Base-by-base conservation (phyloP, 1,140 invertebrate genomes). In the Anadara kagoshimensis region DNA sequence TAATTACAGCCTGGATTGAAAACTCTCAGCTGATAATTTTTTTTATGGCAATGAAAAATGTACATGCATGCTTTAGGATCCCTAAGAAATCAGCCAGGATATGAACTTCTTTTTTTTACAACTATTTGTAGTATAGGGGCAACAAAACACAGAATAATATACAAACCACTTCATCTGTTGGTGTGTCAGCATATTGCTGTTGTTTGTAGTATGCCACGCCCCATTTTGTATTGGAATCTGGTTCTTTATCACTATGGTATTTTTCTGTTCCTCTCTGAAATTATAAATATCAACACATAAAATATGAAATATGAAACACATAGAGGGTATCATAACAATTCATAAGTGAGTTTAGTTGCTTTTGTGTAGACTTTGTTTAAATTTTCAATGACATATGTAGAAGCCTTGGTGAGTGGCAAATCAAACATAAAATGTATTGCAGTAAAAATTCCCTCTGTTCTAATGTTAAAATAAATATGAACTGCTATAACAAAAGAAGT, bases 251-350 rank as follows among this genome's bases (percentile, higher is more conserved):
- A 20, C 69, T 69, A 68, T 78, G 73, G 67, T 83, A 83, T 67
- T 85, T 85, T 64, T 85, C 83, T 41, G 82, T 85, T 20, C 83
- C 83, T 73, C 82, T 83, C 83, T 85, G 78, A 76, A 85, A 83
- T 59, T 47, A 64, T 66, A 71, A 65, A 78, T 47, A 44, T n/a
- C 29, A 12, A 18, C 24, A 18, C 7, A 59, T 49, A 20, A 49
- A 16, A 16, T n/a, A 8, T 16, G 16, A 18, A n/a, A n/a, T n/a
- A n/a, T n/a, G n/a, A n/a, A n/a, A n/a, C n/a, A n/a, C n/a, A n/a
- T n/a, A n/a, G n/a, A n/a, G n/a, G n/a, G n/a, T n/a, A n/a, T n/a
- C n/a, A n/a, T n/a, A n/a, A n/a, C n/a, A n/a, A n/a, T n/a, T n/a
- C n/a, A n/a, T n/a, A n/a, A n/a, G n/a, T n/a, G n/a, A n/a, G n/a